Evolutionary conservation across 2,113 vertebrate species (phyloP), one percentile per base, ranked within the genome.

Genomic region (Pseudopodoces humilis): DNA sequence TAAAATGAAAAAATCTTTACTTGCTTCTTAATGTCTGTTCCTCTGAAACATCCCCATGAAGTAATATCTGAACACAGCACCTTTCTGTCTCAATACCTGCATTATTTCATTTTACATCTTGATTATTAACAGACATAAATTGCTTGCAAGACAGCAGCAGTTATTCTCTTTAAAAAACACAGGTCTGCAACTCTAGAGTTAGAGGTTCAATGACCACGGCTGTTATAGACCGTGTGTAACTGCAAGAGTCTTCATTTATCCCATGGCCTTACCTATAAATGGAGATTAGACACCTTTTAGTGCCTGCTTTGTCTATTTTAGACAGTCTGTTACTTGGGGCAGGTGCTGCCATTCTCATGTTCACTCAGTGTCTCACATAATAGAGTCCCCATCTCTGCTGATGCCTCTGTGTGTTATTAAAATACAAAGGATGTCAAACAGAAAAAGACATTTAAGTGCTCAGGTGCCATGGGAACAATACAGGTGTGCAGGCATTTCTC

Each of bases 371-470:
- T n/a, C 72, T 81, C 52, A 13, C 41, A 75, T 64, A 93, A 94
- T 60, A 47, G 47, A 77, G 64, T 33, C 86, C 72, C 64, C 75
- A 90, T 62, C 64, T 86, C 71, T 79, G 79, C 27, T 88, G 85
- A 80, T 83, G 88, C 35, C 49, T 90, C 83, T 74, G 44, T 63
- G 59, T 52, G 37, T 77, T 68, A 86, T 92, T 97, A 92, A 90
- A 96, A 88, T 35, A 96, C 93, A 96, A 97, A 96, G 76, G 77
- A 92, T 71, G 79, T 90, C 88, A 86, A 94, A 94, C 52, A 93
- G 56, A 70, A 92, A 91, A 35, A 96, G 92, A 56, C 63, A 83
- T 87, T 88, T 28, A 83, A 95, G 82, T 80, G 87, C 78, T 88
- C 70, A 83, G 81, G 82, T 56, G 52, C 87, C 79, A 60, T 21